Evolutionary conservation across 2,797 vertebrate species (phyloP).

Genomic region (Salmo trutta): DNA sequence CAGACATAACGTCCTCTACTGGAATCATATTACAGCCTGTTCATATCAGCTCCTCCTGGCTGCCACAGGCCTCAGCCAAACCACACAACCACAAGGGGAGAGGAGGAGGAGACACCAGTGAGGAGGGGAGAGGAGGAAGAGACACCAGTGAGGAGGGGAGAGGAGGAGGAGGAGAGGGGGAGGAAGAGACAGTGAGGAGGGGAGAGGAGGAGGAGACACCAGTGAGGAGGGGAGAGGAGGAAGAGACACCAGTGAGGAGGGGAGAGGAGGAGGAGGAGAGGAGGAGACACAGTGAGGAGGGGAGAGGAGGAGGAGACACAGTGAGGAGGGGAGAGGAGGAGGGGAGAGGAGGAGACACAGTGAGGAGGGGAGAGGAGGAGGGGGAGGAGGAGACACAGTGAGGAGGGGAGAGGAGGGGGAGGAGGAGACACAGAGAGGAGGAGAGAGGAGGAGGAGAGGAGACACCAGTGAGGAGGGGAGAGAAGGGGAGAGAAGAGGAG

Average conservation of each 20-base stretch:
- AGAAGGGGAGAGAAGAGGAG: too few species aligned
- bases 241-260: too few species aligned
- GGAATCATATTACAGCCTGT: slow-evolving; percentile 3
- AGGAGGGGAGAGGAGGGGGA: background rate
- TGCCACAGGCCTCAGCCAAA: slow-evolving; percentile 8
- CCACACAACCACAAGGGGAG: background rate
- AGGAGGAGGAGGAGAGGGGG: background rate
- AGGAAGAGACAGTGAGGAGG: too few species aligned
- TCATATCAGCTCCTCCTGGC: slow-evolving; percentile 8
- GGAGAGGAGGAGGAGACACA: background rate
- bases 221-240: too few species aligned
- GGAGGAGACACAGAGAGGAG: too few species aligned
- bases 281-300: background rate
- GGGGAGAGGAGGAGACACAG: too few species aligned
- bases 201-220: too few species aligned
- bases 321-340: background rate
- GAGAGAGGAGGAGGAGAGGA: too few species aligned
- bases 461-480: too few species aligned
- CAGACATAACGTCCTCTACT: slow-evolving; percentile 9
- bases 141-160: background rate
- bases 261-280: too few species aligned
- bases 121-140: background rate
- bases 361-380: too few species aligned
- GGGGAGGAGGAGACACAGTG: too few species aligned
- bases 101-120: background rate